Percentiles rank a stretch among this genome's conserved stretches.
Evolutionary conservation across 1,140 invertebrate genomes (phyloP).

Genomic region (Pseudachorutes palmiensis): DNA sequence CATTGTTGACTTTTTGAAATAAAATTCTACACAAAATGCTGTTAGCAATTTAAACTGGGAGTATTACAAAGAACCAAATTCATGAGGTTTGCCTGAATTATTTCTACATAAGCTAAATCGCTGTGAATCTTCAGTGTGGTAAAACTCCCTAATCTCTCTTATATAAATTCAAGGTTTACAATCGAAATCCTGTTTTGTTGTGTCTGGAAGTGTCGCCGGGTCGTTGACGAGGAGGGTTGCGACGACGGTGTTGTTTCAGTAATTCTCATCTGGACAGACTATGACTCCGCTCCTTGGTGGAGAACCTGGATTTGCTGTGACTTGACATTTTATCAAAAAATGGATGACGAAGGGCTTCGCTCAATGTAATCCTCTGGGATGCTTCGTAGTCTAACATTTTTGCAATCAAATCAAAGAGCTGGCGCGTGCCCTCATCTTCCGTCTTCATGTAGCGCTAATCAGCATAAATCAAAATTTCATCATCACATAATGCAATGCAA

Average conservation of each 20-base stretch:
- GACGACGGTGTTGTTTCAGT: not conserved
- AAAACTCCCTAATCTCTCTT: not conserved
- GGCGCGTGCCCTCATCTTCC: slow-evolving; percentile 81
- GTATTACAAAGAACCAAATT: no score
- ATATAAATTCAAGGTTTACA: not conserved
- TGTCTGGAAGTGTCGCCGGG: not conserved
- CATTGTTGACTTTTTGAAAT: no score
- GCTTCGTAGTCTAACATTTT: slow-evolving; percentile 98
- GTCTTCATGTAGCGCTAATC: slow-evolving; percentile 78
- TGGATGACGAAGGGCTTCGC: slow-evolving; percentile 80
- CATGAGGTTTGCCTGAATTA: no score
- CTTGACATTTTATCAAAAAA: slow-evolving; percentile 81
- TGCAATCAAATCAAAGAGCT: slow-evolving; percentile 87
- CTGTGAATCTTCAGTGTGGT: no score
- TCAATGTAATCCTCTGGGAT: slow-evolving; percentile 72
- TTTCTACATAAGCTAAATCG: no score
- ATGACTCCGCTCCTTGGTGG: not conserved
- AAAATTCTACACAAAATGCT: no score
- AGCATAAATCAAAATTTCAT: slow-evolving; percentile 17
- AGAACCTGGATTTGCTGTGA: slow-evolving; percentile 53
- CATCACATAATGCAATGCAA: not conserved
- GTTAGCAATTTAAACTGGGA: no score
- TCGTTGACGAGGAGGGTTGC: not conserved
- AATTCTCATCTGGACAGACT: not conserved
- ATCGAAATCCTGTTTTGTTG: not conserved